Evolutionary conservation across 1,140 invertebrate genomes (phyloP), one percentile per base, ranked within the genome.

Genomic region (Hylaeus volcanicus): DNA sequence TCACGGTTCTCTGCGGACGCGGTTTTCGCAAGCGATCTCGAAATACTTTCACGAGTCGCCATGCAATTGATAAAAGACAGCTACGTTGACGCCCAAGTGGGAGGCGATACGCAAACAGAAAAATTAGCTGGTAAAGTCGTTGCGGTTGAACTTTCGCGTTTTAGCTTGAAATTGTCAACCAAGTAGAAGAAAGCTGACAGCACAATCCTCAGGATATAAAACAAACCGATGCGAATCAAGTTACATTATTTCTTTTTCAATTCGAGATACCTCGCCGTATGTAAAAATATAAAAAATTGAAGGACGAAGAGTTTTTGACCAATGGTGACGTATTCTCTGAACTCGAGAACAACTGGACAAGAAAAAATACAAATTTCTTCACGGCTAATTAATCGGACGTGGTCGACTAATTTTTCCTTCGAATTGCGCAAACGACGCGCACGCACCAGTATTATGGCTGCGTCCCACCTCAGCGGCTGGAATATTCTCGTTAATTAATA

Each of bases 1-100:
- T 86, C 86, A 87, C 74, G 86, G 85, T 86, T 74, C 78, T 72
- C 53, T 65, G 77, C 82, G 74, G 85, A 58, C 74, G 72, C 5
- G 63, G 74, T 65, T 83, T 79, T 86, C 74, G 76, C 83, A 70
- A 85, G 71, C 65, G 76, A 64, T 79, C 55, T 74, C 74, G 75
- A 73, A 71, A 86, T 79, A 86, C 85, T 86, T 86, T 86, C 85
- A 83, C 74, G 79, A 71, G 48, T n/a, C 69, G 45, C 43, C 37
- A 6, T 12, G 65, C 61, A 41, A 11, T n/a, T 45, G 69, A 72
- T 72, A 64, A 73, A 79, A 64, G 76, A 64, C 45, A 64, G 48
- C 61, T 3, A 41, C 14, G 43, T 51, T n/a, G n/a, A 45, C 15
- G 3, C 8, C 8, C 58, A 14, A 60, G 6, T 0, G 5, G 15